Evolutionary conservation across 2,888 invertebrate species (phyloP), one percentile per base, ranked within the genome.

Genomic region (Tanypteryx hageni): DNA sequence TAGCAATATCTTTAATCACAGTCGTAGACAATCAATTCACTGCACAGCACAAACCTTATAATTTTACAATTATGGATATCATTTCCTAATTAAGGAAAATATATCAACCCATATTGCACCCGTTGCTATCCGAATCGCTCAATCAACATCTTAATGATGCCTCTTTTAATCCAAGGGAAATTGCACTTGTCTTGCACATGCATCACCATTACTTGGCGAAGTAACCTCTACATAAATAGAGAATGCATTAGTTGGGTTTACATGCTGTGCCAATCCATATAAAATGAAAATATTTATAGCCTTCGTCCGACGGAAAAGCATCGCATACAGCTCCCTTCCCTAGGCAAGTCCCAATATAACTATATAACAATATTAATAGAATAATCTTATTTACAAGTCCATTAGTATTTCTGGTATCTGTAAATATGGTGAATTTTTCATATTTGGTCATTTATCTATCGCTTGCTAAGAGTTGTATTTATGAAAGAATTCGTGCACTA

Each of bases 331-430:
- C 89, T 89, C 89, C 89, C 89, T 89, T 64, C 89, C 89, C 89
- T 64, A 64, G 61, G 89, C 89, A 64, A 89, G 89, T 64, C 89
- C 89, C 89, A 89, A 89, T 89, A 89, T 89, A 89, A 89, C 89
- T 89, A 89, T 89, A 89, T 89, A 89, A 89, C 89, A 89, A 89
- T 89, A 89, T 89, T 89, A 68, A 89, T 89, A 89, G 89, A 89
- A 89, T 89, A 89, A 89, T 89, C 89, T 89, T 89, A 89, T 89
- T 89, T 89, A 89, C 89, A 89, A 89, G 89, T 89, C 89, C 89
- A 89, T 89, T 89, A 89, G 61, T 64, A 89, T 61, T 89, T 89
- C 89, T 89, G 61, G 89, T 44, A 64, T 89, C 89, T 89, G 64
- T 89, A 89, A 89, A 89, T 89, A 89, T 44, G 89, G 89, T 89